Evolutionary conservation across 2,113 vertebrate genomes (phyloP).

Genomic region (Phoenicopterus ruber): DNA sequence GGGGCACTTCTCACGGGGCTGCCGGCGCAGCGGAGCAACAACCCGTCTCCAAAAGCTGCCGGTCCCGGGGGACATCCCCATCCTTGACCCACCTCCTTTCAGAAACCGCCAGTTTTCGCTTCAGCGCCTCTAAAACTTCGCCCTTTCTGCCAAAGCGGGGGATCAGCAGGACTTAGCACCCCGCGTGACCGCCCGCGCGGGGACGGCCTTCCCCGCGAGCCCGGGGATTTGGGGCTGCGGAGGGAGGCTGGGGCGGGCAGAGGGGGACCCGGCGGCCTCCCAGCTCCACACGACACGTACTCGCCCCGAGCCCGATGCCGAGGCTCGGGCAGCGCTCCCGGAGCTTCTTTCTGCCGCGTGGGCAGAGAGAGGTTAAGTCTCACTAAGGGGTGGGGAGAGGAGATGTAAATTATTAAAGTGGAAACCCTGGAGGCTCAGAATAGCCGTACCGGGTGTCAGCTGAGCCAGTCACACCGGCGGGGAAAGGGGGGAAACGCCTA

Average conservation of each 20-base stretch:
- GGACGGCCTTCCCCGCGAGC: background rate
- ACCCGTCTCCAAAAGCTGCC: background rate
- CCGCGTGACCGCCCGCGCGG: background rate
- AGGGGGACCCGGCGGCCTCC: fast-evolving
- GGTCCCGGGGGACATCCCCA: background rate
- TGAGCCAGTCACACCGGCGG: background rate
- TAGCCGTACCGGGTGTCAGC: background rate
- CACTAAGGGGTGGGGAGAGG: background rate
- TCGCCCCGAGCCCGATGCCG: background rate
- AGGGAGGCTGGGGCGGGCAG: background rate
- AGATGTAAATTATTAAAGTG: slow-evolving; percentile 50
- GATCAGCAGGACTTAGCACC: slow-evolving; percentile 18
- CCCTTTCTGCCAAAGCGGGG: background rate
- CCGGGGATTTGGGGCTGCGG: background rate
- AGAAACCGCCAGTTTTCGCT: background rate
- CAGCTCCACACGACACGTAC: too few species aligned
- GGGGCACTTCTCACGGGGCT: fast-evolving
- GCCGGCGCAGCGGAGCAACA: fast-evolving
- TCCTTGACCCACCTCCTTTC: background rate
- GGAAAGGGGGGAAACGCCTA: background rate
- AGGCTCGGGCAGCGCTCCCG: fast-evolving
- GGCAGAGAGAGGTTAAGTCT: background rate
- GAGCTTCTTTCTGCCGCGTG: fast-evolving
- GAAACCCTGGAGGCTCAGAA: background rate
- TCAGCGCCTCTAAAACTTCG: background rate